phyloP scores from a whole-genome alignment of 2,113 vertebrate species.

The Eptesicus fuscus region DNA sequence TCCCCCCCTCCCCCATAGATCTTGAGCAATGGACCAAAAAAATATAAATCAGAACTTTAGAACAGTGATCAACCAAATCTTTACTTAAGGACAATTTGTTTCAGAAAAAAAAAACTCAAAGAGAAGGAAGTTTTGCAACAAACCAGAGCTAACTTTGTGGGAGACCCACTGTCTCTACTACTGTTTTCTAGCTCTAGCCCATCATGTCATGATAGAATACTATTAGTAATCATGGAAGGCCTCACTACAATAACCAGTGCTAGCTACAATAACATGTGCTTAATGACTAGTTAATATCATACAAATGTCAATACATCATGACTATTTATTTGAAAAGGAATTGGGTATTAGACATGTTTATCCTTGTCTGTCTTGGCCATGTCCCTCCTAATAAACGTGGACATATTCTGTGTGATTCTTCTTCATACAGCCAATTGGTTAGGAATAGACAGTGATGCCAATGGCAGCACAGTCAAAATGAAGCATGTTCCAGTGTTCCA shows the following conservation, averaged over 20 bases:
- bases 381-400: background rate
- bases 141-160: background rate
- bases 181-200: background rate
- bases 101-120: background rate
- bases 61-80: background rate
- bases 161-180: background rate
- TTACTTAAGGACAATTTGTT: background rate
- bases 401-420: background rate
- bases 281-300: background rate
- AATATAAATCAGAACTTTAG: background rate
- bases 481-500: background rate
- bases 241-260: background rate
- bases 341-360: background rate
- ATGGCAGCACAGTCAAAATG: background rate
- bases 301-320: background rate
- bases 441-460: background rate
- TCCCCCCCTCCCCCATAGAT: background rate
- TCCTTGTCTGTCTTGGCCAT: background rate
- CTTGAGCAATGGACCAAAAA: background rate
- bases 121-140: background rate
- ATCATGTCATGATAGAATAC: background rate
- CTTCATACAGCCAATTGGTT: background rate
- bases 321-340: background rate
- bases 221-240: background rate
- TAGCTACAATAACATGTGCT: background rate